Percentiles rank a stretch among this genome's conserved stretches.
phyloP scores from a whole-genome alignment of 2,797 vertebrate genomes.

The Thunnus albacares region DNA sequence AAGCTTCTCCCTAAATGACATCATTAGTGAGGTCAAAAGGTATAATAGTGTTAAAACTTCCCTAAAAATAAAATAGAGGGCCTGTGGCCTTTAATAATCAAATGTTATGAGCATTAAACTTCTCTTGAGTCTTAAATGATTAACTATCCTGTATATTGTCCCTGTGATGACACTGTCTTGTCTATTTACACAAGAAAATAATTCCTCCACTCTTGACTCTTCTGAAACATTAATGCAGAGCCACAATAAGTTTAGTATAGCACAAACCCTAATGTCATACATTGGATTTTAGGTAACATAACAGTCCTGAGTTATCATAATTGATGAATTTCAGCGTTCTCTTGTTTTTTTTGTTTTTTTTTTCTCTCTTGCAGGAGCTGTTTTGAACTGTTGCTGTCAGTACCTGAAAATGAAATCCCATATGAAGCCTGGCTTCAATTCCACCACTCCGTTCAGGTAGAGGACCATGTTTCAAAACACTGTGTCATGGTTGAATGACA shows the following conservation, averaged over 20 bases:
- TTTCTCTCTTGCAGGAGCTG: slow-evolving; percentile 91
- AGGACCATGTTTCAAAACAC: slow-evolving; percentile 29
- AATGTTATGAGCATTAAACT: too few species aligned
- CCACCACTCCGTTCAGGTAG: slow-evolving; percentile 95
- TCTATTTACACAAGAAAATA: too few species aligned
- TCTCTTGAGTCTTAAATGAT: too few species aligned
- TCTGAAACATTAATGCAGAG: background rate
- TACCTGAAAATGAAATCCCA: slow-evolving; percentile 95
- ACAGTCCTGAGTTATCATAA: background rate
- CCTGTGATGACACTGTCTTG: too few species aligned
- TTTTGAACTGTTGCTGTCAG: slow-evolving; percentile 96
- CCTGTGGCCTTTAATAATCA: too few species aligned
- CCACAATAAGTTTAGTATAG: background rate
- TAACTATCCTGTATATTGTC: too few species aligned
- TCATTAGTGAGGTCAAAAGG: too few species aligned
- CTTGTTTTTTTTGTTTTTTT: slow-evolving; percentile 53
- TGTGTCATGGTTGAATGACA: background rate
- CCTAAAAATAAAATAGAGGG: too few species aligned
- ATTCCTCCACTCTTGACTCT: background rate
- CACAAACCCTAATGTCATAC: too few species aligned
- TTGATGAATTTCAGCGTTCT: background rate
- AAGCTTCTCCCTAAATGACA: too few species aligned
- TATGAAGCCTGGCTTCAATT: slow-evolving; percentile 94
- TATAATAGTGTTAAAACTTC: too few species aligned
- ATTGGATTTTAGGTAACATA: too few species aligned